A percentile compares a stretch with the other conserved stretches of the same genome.
Conservation (phyloP, 2,888 invertebrate genomes). For the Adela reaumurella region DNA sequence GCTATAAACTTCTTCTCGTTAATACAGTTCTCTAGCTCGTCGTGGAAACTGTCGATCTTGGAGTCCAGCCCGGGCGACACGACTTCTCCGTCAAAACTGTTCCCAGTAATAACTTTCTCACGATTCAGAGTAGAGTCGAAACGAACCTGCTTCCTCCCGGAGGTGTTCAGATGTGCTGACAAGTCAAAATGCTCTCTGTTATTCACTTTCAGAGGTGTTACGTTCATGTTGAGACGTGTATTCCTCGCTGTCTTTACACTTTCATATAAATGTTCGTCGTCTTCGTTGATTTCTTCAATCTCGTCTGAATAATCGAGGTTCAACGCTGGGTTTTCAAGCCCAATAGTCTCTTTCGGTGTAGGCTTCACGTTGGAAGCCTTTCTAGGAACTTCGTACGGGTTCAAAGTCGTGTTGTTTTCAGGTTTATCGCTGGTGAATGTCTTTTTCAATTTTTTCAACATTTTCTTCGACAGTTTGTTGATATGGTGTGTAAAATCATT, state of each 20-base stretch:
- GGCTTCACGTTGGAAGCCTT: slow-evolving; percentile 31
- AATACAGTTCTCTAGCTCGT: slow-evolving; percentile 49
- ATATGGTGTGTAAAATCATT: slow-evolving; percentile 27
- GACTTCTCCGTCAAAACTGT: slow-evolving; percentile 39
- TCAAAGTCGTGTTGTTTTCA: slow-evolving; percentile 26
- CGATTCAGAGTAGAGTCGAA: slow-evolving; percentile 47
- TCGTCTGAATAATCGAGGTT: slow-evolving; percentile 45
- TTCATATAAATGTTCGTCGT: slow-evolving; percentile 39
- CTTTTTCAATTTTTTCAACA: slow-evolving; percentile 41
- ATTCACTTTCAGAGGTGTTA: slow-evolving; percentile 36
- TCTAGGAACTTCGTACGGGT: slow-evolving; percentile 47
- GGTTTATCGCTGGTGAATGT: slow-evolving; percentile 42
- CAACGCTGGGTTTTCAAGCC: slow-evolving; percentile 43
- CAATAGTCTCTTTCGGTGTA: slow-evolving; percentile 24
- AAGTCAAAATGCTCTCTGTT: slow-evolving; percentile 24
- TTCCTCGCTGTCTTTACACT: slow-evolving; percentile 42
- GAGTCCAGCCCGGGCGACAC: slow-evolving; percentile 45
- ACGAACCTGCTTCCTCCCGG: slow-evolving; percentile 39
- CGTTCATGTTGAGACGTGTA: slow-evolving; percentile 39
- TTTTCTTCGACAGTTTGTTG: slow-evolving; percentile 40
- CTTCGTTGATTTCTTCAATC: slow-evolving; percentile 28
- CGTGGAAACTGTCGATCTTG: slow-evolving; percentile 47
- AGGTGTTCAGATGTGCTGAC: slow-evolving; percentile 26
- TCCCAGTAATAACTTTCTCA: slow-evolving; percentile 46
- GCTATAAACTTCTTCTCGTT: slow-evolving; percentile 46